Evolutionary conservation across 1,140 invertebrate genomes (phyloP).

Genomic region (Phocides pigmalion): DNA sequence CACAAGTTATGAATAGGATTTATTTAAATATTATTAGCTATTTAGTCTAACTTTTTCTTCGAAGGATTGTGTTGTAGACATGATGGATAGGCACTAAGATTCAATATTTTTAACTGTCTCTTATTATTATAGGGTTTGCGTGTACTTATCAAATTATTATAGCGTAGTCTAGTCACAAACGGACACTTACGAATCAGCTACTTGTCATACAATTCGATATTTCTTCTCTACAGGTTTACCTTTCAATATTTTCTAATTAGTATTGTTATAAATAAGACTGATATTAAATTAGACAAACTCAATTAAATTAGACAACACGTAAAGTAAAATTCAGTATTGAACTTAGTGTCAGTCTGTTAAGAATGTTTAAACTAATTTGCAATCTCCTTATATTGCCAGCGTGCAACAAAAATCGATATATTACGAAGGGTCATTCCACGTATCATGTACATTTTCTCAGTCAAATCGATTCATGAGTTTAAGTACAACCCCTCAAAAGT

Average conservation of each 20-base stretch:
- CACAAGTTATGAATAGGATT: constrained; percentile 21
- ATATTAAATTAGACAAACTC: constrained; percentile 34
- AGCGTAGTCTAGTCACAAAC: constrained; percentile 64
- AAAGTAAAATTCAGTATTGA: constrained; percentile 31
- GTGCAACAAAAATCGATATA: constrained; percentile 36
- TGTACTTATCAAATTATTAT: constrained; percentile 59
- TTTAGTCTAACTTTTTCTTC: constrained; percentile 20
- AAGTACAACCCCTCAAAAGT: no score
- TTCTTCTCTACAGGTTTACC: constrained; percentile 13
- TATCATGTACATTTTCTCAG: no score
- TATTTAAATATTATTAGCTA: constrained; percentile 20
- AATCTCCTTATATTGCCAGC: constrained; percentile 41
- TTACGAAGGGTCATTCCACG: no score
- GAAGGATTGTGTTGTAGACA: constrained; percentile 37
- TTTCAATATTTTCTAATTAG: constrained; percentile 29
- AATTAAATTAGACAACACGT: constrained; percentile 26
- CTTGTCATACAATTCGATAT: constrained; percentile 32
- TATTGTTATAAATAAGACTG: constrained; percentile 42
- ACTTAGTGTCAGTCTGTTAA: constrained; percentile 55
- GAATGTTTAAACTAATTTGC: constrained; percentile 13
- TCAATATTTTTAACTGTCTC: constrained; percentile 36
- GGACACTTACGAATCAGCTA: constrained; percentile 34
- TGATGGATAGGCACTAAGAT: constrained; percentile 56
- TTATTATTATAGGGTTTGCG: constrained; percentile 35
- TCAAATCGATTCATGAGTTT: no score